Percentiles rank a stretch among this genome's conserved stretches.
These are phyloP conservation scores for Neodontobutis hainanensis DNA, from an alignment of 2,113 vertebrate species.

Conservation along the genomic window DNA sequence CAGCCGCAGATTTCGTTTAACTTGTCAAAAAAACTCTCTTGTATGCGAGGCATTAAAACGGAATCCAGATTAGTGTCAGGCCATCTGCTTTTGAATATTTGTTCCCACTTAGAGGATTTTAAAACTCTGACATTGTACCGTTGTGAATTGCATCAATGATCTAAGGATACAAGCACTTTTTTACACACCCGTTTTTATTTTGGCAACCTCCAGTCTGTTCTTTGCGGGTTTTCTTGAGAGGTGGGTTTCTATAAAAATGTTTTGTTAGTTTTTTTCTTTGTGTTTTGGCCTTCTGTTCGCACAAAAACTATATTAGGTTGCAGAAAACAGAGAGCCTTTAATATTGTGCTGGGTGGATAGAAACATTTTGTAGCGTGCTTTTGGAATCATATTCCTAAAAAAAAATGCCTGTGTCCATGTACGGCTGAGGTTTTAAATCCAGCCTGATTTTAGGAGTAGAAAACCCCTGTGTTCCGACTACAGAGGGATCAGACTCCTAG, in stretches of 20 bases:
- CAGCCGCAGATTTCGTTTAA: conserved; percentile 48
- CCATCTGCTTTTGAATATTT: conserved; percentile 72
- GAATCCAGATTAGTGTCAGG: conserved; percentile 77
- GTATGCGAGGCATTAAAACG: conserved; percentile 59
- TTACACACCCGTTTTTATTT: conserved; percentile 14
- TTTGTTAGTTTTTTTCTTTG: neutral
- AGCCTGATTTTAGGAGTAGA: too few species aligned
- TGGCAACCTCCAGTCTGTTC: neutral
- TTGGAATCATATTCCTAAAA: too few species aligned
- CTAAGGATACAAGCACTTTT: conserved; percentile 8
- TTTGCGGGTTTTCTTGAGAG: neutral
- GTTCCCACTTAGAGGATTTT: conserved; percentile 67
- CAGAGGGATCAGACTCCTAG: too few species aligned
- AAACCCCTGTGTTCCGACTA: too few species aligned
- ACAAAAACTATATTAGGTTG: neutral
- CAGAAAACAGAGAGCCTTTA: too few species aligned
- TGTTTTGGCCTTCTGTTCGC: neutral
- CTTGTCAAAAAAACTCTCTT: conserved; percentile 62
- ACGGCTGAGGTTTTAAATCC: too few species aligned
- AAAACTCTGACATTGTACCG: conserved; percentile 52
- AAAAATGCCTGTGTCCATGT: too few species aligned
- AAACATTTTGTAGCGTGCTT: too few species aligned
- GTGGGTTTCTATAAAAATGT: too few species aligned
- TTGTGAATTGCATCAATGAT: conserved; percentile 23
- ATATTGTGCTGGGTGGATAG: too few species aligned